Percentiles rank a stretch among this genome's conserved stretches.
Evolutionary conservation across 2,113 vertebrate species (phyloP).

Genomic region (Accipiter virgatus): DNA sequence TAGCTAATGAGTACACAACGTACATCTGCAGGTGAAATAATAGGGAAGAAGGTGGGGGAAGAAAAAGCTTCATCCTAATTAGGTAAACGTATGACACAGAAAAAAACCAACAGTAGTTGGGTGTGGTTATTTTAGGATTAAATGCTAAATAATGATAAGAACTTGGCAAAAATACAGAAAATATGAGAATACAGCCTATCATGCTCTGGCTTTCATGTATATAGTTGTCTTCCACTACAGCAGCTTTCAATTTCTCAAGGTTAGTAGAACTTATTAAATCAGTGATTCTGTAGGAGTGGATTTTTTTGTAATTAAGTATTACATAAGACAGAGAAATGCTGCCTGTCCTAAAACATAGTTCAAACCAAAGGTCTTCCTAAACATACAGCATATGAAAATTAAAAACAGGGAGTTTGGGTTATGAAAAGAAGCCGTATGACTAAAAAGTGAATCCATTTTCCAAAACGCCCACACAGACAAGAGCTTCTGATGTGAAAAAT

Average conservation of each 20-base stretch:
- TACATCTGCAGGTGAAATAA: neutral
- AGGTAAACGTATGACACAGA: neutral
- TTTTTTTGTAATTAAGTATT: neutral
- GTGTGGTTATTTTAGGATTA: neutral
- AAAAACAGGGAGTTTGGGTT: conserved; percentile 41
- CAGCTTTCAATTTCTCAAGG: neutral
- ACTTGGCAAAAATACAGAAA: neutral
- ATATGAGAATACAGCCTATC: neutral
- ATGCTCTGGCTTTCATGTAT: neutral
- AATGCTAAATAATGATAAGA: neutral
- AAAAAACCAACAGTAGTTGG: neutral
- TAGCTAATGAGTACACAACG: neutral
- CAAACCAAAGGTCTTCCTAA: conserved; percentile 33
- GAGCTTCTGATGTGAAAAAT: conserved; percentile 71
- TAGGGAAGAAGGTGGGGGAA: neutral
- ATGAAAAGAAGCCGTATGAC: conserved; percentile 63
- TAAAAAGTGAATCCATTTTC: conserved; percentile 69
- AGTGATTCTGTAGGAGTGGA: neutral
- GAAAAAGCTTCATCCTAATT: neutral
- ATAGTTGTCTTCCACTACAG: neutral
- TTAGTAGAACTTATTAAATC: neutral
- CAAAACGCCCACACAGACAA: conserved; percentile 75
- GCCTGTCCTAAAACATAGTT: neutral
- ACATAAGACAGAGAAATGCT: neutral
- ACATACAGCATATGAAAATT: conserved; percentile 11